Percentiles rank a stretch among this genome's conserved stretches.
phyloP scores from a whole-genome alignment of 2,797 vertebrate genomes.

The Amniataba percoides region DNA sequence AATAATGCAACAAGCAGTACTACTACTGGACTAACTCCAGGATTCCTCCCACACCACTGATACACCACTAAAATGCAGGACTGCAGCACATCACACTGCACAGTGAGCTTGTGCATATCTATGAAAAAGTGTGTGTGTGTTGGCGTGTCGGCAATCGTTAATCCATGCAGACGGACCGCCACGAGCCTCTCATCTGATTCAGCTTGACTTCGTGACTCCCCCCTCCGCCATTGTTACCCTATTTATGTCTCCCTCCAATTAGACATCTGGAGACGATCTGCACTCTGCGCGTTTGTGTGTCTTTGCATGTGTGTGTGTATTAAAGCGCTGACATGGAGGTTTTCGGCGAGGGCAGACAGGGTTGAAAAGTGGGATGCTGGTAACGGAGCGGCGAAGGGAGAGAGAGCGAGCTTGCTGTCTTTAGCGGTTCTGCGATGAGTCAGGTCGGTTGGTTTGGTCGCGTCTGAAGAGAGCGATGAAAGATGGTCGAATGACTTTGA shows the following conservation, averaged over 20 bases:
- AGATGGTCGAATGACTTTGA: conserved; percentile 43
- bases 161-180: conserved; percentile 45
- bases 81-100: neutral
- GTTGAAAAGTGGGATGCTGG: conserved; percentile 37
- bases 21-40: neutral
- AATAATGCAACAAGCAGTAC: neutral
- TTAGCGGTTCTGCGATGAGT: conserved; percentile 49
- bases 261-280: conserved; percentile 81
- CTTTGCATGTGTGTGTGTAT: conserved; percentile 47
- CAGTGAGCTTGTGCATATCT: neutral
- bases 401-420: conserved; percentile 29
- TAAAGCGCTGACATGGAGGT: conserved; percentile 58
- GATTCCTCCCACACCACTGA: neutral
- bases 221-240: conserved; percentile 58
- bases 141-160: conserved; percentile 4
- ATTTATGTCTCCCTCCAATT: conserved; percentile 74
- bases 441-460: conserved; percentile 36
- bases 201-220: conserved; percentile 42
- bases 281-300: conserved; percentile 44
- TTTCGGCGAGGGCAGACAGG: conserved; percentile 40
- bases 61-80: neutral
- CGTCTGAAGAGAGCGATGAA: conserved; percentile 52
- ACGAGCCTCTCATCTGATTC: conserved; percentile 60
- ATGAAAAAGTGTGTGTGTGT: neutral
- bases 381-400: conserved; percentile 16